A percentile compares a stretch with the other conserved stretches of the same genome.
phyloP scores from a whole-genome alignment of 1,140 invertebrate species.

The Nasonia giraulti region DNA sequence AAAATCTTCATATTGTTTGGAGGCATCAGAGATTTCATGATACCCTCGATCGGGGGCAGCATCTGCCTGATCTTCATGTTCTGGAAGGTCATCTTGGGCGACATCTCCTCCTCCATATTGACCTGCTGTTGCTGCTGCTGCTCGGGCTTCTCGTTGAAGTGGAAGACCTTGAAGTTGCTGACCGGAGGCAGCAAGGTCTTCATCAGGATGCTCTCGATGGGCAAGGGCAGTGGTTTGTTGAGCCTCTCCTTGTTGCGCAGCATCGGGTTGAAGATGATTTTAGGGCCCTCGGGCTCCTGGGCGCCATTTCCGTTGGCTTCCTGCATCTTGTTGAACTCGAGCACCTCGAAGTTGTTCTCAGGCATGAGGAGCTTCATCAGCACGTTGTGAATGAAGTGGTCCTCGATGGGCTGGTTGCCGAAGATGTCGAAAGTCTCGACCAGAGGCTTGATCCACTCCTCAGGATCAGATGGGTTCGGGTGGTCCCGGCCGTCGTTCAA shows the following conservation, averaged over 20 bases:
- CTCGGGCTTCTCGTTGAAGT: conserved; percentile 39
- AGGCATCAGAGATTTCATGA: conserved; percentile 29
- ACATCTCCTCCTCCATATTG: conserved; percentile 28
- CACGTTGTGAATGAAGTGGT: conserved; percentile 45
- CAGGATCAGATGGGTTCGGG: conserved; percentile 38
- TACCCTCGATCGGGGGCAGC: conserved; percentile 16
- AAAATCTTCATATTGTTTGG: conserved; percentile 34
- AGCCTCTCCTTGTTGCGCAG: conserved; percentile 12
- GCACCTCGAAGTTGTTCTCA: conserved; percentile 42
- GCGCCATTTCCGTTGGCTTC: neutral
- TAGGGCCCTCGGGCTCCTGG: conserved; percentile 9
- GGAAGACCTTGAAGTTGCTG: conserved; percentile 47
- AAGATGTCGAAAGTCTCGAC: conserved; percentile 51
- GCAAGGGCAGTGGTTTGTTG: neutral
- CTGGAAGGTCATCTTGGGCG: conserved; percentile 33
- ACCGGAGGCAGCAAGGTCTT: conserved; percentile 39
- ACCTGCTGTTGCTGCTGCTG: neutral
- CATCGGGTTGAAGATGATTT: neutral
- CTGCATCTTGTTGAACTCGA: conserved; percentile 51
- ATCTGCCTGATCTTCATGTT: conserved; percentile 31
- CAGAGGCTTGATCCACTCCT: conserved; percentile 49
- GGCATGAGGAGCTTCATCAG: conserved; percentile 44
- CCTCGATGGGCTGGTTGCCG: conserved; percentile 47
- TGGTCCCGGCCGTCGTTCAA: conserved; percentile 41
- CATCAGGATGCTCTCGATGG: conserved; percentile 41